Percentiles rank a stretch among this genome's conserved stretches.
Conservation (phyloP, 2,113 vertebrate genomes). For the Chitala chitala region DNA sequence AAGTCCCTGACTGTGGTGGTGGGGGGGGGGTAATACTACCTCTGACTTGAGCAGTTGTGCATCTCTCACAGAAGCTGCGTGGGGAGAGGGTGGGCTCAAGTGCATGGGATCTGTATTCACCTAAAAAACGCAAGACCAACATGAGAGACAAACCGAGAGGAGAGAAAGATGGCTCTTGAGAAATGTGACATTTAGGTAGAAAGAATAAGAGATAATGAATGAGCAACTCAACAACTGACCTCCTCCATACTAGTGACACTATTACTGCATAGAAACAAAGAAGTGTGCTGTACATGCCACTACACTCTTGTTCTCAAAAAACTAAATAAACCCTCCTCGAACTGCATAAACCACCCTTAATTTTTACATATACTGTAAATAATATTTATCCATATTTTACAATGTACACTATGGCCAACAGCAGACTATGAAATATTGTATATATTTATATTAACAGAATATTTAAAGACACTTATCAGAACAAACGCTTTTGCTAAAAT, state of each 20-base stretch:
- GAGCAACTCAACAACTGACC: too few species aligned
- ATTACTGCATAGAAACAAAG: too few species aligned
- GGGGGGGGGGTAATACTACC: background rate
- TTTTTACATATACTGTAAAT: too few species aligned
- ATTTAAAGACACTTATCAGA: too few species aligned
- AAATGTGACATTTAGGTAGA: background rate
- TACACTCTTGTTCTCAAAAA: background rate
- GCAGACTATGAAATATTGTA: background rate
- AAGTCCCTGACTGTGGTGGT: background rate
- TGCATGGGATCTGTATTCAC: conserved; percentile 1
- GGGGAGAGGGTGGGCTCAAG: background rate
- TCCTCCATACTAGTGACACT: too few species aligned
- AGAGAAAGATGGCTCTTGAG: background rate
- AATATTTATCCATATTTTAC: too few species aligned
- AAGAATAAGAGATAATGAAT: background rate
- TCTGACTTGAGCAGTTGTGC: conserved; percentile 6
- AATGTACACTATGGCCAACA: too few species aligned
- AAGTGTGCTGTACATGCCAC: background rate
- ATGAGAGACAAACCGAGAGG: background rate
- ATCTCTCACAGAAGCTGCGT: background rate
- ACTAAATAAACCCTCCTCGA: background rate
- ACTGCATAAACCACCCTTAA: too few species aligned
- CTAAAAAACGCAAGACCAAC: background rate
- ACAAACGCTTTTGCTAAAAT: too few species aligned
- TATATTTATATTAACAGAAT: too few species aligned